These are phyloP conservation scores for Vicugna pacos DNA, from an alignment of 2,113 vertebrate species.

Conservation along the genomic window DNA sequence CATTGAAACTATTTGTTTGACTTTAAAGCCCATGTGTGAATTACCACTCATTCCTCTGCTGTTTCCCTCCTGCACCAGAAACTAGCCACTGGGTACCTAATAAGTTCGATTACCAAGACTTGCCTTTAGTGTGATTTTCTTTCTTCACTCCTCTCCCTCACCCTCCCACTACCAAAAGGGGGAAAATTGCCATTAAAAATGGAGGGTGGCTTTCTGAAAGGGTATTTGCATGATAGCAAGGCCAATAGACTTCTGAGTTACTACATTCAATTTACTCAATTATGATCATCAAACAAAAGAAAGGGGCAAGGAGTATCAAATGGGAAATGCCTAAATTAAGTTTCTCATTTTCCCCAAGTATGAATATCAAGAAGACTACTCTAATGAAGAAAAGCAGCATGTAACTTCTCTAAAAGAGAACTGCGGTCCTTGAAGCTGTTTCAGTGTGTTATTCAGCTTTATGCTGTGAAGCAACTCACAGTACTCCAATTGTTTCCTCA, in stretches of 20 bases:
- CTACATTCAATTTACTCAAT: constrained; percentile 47
- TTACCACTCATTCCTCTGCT: background rate
- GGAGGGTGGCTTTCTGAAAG: constrained; percentile 25
- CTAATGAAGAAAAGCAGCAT: constrained; percentile 31
- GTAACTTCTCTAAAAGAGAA: background rate
- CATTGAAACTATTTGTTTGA: background rate
- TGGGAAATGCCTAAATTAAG: constrained; percentile 40
- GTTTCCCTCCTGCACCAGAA: background rate
- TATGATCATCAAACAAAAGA: constrained; percentile 55
- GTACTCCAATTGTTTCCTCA: constrained; percentile 69
- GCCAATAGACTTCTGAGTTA: constrained; percentile 16
- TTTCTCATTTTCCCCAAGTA: constrained; percentile 55
- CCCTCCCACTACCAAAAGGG: background rate
- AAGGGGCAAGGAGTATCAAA: constrained; percentile 47
- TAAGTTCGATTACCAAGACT: background rate
- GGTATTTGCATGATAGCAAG: background rate
- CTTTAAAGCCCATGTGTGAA: background rate
- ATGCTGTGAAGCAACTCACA: constrained; percentile 60
- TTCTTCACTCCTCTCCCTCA: background rate
- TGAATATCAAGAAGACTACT: background rate
- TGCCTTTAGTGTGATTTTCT: constrained; percentile 10
- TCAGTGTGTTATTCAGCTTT: constrained; percentile 66
- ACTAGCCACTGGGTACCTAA: background rate
- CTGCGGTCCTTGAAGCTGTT: background rate
- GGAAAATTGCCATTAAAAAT: constrained; percentile 42